phyloP scores from a whole-genome alignment of 2,113 vertebrate genomes.

The Uria aalge region DNA sequence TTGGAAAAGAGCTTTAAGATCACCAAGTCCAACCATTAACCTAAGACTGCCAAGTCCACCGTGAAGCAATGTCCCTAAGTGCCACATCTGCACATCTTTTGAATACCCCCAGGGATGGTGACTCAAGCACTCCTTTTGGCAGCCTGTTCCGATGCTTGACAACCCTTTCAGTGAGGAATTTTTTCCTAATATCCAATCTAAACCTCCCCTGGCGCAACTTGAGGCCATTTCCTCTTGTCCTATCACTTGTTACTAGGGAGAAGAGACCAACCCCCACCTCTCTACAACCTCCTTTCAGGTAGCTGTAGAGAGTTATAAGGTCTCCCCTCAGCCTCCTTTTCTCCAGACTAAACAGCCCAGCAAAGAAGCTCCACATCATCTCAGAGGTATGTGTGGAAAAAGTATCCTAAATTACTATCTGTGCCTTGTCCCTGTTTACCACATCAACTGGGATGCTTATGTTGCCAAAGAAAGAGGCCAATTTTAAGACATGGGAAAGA shows the following conservation, averaged over 20 bases:
- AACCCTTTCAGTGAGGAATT: not conserved
- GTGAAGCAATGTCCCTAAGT: not conserved
- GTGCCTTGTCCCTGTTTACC: not conserved
- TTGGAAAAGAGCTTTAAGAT: not conserved
- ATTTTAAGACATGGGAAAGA: not conserved
- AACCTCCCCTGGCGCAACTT: not conserved
- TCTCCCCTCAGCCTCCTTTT: not conserved
- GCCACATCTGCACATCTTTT: not conserved
- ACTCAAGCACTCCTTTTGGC: not conserved
- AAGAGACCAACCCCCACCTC: not conserved
- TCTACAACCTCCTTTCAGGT: not conserved
- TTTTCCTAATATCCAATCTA: no score
- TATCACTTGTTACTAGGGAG: not conserved
- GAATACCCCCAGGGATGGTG: not conserved
- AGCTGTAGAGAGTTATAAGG: not conserved
- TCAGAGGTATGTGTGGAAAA: not conserved
- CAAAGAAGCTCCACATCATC: not conserved
- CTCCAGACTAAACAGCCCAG: not conserved
- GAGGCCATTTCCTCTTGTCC: not conserved
- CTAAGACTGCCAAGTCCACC: not conserved
- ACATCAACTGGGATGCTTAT: not conserved
- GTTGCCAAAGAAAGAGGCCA: not conserved
- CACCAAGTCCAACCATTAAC: not conserved
- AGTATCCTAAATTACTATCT: not conserved
- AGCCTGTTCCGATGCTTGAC: not conserved